Evolutionary conservation across 1,140 invertebrate species (phyloP), one percentile per base, ranked within the genome.

Genomic region (Apolygus lucorum): DNA sequence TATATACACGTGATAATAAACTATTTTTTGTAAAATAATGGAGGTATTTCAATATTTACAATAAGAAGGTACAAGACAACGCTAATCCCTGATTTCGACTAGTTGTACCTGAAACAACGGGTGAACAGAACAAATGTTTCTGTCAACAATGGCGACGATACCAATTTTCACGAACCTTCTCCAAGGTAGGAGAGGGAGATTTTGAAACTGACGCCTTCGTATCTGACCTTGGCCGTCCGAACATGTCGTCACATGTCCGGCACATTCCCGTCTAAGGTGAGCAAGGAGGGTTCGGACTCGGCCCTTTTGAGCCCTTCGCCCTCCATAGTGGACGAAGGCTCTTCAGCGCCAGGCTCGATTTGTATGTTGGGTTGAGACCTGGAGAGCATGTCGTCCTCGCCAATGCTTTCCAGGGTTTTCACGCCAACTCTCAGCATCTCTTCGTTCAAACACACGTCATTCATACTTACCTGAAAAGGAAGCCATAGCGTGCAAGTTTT

Each of bases 371-470:
- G 80, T 52, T 78, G 77, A 68, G 78, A 80, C 14, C 78, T 74
- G 11, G 77, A 77, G 34, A 80, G 52, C 29, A 29, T 63, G 24
- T 73, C 72, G 63, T 82, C 81, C 17, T 78, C 78, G 1, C 77
- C 75, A 78, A 81, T 69, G 78, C 80, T 68, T 78, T 82, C 71
- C 78, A 77, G 67, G 77, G 76, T 28, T 52, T 77, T 77, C 27
- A 74, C 75, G n/a, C 81, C 78, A 1, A 78, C 77, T 72, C 81
- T 82, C 2, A 87, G 74, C 69, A 90, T 79, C 71, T 87, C 85
- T 74, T 91, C 89, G 76, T 91, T 90, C 1, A 91, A 79, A 75
- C 85, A 88, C 0, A 88, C 87, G 74, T 89, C 89, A 73, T 90
- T 90, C 28, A 91, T 74, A 28, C 68, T 73, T 11, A 75, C 74